These are phyloP conservation scores for Galeopterus variegatus DNA, from an alignment of 2,113 vertebrate genomes.

Conservation along the genomic window DNA sequence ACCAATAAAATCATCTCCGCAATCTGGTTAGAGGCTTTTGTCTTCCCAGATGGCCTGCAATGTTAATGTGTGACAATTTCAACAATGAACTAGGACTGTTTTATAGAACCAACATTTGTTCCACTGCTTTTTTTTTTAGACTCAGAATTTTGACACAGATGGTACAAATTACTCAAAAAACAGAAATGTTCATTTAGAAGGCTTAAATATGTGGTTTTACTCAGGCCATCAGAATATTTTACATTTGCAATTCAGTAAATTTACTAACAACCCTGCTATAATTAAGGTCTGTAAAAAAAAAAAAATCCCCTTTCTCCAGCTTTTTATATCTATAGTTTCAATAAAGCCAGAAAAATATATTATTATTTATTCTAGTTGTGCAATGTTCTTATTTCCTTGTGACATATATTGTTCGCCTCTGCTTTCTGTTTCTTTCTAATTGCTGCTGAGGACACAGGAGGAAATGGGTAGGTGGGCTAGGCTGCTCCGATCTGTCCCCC, in stretches of 20 bases:
- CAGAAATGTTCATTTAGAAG: conserved; percentile 94
- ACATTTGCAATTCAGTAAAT: conserved; percentile 92
- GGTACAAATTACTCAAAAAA: conserved; percentile 94
- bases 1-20: conserved; percentile 93
- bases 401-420: conserved; percentile 85
- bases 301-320: conserved; percentile 85
- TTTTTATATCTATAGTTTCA: conserved; percentile 88
- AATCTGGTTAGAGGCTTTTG: conserved; percentile 93
- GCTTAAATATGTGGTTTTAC: conserved; percentile 94
- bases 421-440: conserved; percentile 81
- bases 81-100: conserved; percentile 94
- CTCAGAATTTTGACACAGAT: conserved; percentile 94
- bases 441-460: conserved; percentile 44
- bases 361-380: conserved; percentile 90
- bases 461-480: neutral
- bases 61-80: conserved; percentile 94
- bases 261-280: conserved; percentile 91
- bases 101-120: conserved; percentile 95
- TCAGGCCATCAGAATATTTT: conserved; percentile 91
- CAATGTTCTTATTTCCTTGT: conserved; percentile 87
- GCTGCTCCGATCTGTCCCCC: neutral
- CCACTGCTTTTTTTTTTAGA: conserved; percentile 92
- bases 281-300: conserved; percentile 90
- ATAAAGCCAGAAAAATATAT: conserved; percentile 86
- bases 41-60: conserved; percentile 94